phyloP scores from a whole-genome alignment of 1,140 invertebrate species.

The Macrocentrus cingulum region DNA sequence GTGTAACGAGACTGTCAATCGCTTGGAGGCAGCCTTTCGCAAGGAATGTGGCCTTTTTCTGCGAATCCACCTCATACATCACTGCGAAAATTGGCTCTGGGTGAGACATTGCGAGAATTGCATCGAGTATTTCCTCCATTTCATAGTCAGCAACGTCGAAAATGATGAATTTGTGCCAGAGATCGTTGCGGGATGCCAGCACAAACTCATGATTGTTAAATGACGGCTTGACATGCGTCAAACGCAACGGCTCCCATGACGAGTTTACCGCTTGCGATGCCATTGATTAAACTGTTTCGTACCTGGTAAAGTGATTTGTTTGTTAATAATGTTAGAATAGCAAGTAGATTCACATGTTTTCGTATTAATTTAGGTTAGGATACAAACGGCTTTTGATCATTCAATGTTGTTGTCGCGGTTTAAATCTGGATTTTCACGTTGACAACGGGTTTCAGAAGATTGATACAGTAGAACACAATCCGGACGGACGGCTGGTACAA shows the following conservation, averaged over 20 bases:
- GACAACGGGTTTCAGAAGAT: no score
- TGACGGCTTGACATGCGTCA: constrained; percentile 43
- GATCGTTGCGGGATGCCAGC: constrained; percentile 43
- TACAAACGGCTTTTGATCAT: no score
- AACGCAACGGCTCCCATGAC: constrained; percentile 42
- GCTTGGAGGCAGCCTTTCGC: constrained; percentile 38
- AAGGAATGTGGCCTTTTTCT: constrained; percentile 44
- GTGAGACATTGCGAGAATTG: constrained; percentile 39
- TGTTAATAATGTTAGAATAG: no score
- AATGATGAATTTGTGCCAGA: constrained; percentile 56
- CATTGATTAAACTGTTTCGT: no score
- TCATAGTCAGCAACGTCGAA: constrained; percentile 38
- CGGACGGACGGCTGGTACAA: no score
- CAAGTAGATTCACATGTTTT: no score
- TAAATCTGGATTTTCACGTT: no score
- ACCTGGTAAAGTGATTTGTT: no score
- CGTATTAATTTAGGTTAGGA: no score
- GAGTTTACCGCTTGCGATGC: not conserved
- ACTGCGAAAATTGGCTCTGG: constrained; percentile 48
- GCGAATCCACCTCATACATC: constrained; percentile 41
- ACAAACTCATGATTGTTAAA: constrained; percentile 39
- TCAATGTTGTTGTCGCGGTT: no score
- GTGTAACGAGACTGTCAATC: constrained; percentile 45
- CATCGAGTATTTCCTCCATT: constrained; percentile 37
- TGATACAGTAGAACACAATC: no score